Evolutionary conservation across 2,888 invertebrate species (phyloP), one percentile per base, ranked within the genome.

Genomic region (Lydus trimaculatus): DNA sequence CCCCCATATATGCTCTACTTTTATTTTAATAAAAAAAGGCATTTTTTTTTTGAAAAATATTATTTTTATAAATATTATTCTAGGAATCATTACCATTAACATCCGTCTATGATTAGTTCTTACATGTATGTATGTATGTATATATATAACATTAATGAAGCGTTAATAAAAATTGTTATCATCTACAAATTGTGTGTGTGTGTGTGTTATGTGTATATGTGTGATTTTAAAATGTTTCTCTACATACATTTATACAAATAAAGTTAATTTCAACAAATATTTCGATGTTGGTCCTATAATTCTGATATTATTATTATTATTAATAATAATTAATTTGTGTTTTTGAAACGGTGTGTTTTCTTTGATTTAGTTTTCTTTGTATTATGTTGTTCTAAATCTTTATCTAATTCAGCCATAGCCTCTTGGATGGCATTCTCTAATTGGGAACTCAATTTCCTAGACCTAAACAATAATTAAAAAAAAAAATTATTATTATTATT

Each of bases 381-480:
- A 84, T 33, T 77, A 76, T 75, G 82, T 64, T 65, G 70, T 43
- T 74, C 23, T 68, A 72, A 52, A 78, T 81, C 69, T 83, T 91
- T 90, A 86, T 96, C 96, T 81, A 96, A 87, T 85, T 95, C 95
- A 74, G 91, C 89, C 95, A 96, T 95, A 66, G 96, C 96, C 87
- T 96, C 95, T 87, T 96, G 95, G 82, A 96, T 96, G 66, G 96
- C 96, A 82, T 93, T 93, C 86, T 96, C 96, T 81, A 96, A 88
- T 84, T 94, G 93, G 76, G 92, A 91, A 86, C 95, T 95, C 89
- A 96, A 88, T 92, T 95, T 95, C 90, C 96, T 92, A 89, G 95
- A 95, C 91, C 96, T 96, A 89, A 78, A 87, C 13, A 56, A 23
- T 3, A 11, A 23, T 17, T 0, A 0, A 9, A 23, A 59, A 23